These are phyloP conservation scores for Campopleginae sp. DNA, from an alignment of 2,888 invertebrate species.

Conservation along the genomic window DNA sequence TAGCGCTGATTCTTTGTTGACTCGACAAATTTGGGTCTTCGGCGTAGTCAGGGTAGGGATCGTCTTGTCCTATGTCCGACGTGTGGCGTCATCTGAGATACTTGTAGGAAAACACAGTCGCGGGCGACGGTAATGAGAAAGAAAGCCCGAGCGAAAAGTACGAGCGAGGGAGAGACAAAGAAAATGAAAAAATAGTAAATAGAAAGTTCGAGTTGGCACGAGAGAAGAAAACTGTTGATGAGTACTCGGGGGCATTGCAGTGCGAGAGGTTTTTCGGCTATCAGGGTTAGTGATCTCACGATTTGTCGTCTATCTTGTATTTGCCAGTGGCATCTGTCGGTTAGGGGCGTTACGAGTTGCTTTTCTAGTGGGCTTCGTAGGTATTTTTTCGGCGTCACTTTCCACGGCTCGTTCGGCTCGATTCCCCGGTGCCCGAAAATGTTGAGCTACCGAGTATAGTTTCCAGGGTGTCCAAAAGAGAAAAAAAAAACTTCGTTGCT, in stretches of 20 bases:
- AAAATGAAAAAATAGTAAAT: constrained; percentile 18
- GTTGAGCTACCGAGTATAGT: constrained; percentile 35
- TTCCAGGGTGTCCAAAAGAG: constrained; percentile 61
- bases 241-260: constrained; percentile 29
- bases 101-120: constrained; percentile 43
- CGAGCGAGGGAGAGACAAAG: constrained; percentile 12
- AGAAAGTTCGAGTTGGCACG: constrained; percentile 41
- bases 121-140: not conserved
- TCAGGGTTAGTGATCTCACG: constrained; percentile 80
- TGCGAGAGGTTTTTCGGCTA: constrained; percentile 76
- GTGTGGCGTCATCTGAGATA: constrained; percentile 63
- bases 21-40: no score
- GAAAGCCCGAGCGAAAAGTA: not conserved
- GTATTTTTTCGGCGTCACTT: constrained; percentile 29
- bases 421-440: not conserved
- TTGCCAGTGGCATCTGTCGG: constrained; percentile 80
- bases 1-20: no score
- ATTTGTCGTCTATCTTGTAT: constrained; percentile 74
- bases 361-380: constrained; percentile 38
- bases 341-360: constrained; percentile 60
- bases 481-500: constrained; percentile 37
- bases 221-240: constrained; percentile 40
- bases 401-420: not conserved
- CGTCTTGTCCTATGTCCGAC: constrained; percentile 50
- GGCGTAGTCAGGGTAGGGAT: constrained; percentile 21